Evolutionary conservation across 37 sponge, comb jelly and placozoan species (phyloP).

Genomic region (Cladorhizidae sp.): DNA sequence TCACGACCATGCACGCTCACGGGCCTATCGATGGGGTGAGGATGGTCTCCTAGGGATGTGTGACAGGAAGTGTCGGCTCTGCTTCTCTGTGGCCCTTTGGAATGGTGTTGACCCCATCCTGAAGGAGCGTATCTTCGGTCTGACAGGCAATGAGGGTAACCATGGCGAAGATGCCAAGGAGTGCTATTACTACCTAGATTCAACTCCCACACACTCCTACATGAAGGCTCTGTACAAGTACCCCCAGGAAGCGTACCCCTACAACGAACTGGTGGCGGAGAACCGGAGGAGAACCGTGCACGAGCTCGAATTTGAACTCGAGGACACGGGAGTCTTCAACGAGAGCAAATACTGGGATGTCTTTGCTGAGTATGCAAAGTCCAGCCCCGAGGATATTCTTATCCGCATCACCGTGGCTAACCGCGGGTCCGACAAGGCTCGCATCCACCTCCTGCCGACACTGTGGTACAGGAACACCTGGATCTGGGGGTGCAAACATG

Average conservation of each 20-base stretch:
- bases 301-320: slow-evolving; percentile 85
- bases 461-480: slow-evolving; percentile 97
- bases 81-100: slow-evolving; percentile 89
- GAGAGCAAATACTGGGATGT: slow-evolving; percentile 90
- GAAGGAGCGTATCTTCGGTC: slow-evolving; percentile 93
- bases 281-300: slow-evolving; percentile 50
- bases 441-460: slow-evolving; percentile 89
- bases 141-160: slow-evolving; percentile 91
- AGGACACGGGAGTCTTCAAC: slow-evolving; percentile 85
- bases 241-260: slow-evolving; percentile 89
- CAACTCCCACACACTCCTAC: slow-evolving; percentile 97
- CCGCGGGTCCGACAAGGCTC: slow-evolving; percentile 67
- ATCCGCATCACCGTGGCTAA: slow-evolving; percentile 78
- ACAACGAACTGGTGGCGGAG: slow-evolving; percentile 79
- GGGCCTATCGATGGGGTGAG: slow-evolving; percentile 97
- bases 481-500: slow-evolving; percentile 94
- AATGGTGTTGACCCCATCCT: slow-evolving; percentile 93
- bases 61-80: slow-evolving; percentile 93
- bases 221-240: slow-evolving; percentile 96
- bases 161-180: slow-evolving; percentile 97
- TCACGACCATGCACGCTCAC: slow-evolving; percentile 92
- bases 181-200: slow-evolving; percentile 96
- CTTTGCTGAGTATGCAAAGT: slow-evolving; percentile 88
- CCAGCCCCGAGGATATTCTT: slow-evolving; percentile 74
- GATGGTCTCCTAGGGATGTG: slow-evolving; percentile 92